Conservation (phyloP, 2,113 vertebrate species). For the Apaloderma vittatum region DNA sequence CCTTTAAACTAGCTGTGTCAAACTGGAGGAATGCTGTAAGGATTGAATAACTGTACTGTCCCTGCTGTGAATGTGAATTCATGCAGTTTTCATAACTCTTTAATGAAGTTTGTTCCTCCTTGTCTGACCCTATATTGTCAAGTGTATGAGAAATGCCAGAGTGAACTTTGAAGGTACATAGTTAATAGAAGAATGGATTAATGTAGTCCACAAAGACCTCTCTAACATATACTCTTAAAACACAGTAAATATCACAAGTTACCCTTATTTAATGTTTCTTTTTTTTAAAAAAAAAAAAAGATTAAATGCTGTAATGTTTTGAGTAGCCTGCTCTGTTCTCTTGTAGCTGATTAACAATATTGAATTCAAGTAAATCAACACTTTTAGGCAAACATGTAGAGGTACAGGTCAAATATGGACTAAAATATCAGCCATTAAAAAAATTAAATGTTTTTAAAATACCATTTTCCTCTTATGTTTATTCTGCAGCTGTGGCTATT, state of each 20-base stretch:
- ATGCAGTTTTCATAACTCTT: background rate
- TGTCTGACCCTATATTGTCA: background rate
- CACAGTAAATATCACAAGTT: slow-evolving; percentile 49
- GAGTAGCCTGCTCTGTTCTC: background rate
- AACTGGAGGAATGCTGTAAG: background rate
- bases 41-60: background rate
- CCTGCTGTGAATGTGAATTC: background rate
- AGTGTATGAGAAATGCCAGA: slow-evolving; percentile 40
- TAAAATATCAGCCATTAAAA: background rate
- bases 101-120: background rate
- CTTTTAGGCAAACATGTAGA: background rate
- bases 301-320: background rate
- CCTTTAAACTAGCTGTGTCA: background rate
- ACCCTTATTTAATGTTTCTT: background rate
- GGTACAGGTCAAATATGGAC: background rate
- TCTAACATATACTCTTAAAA: slow-evolving; percentile 30
- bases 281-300: background rate
- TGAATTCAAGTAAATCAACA: background rate
- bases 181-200: slow-evolving; percentile 58
- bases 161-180: slow-evolving; percentile 49
- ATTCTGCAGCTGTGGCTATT: background rate
- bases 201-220: slow-evolving; percentile 16
- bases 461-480: background rate
- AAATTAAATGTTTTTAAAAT: background rate
- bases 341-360: background rate